Conservation (phyloP, 2,113 vertebrate genomes). For the Ranitomeya imitator region DNA sequence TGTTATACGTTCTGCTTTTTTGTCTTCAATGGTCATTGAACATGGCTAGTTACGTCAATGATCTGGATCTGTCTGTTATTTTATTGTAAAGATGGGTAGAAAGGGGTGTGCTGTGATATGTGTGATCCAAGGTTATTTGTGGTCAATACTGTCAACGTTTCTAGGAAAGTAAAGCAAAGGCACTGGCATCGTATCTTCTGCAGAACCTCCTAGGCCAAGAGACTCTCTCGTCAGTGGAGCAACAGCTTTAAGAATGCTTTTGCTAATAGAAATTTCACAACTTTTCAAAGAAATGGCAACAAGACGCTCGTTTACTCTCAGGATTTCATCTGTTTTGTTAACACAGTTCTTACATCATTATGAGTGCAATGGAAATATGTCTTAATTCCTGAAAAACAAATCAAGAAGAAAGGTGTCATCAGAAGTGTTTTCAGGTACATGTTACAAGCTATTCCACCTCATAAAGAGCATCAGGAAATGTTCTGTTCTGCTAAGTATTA, state of each 20-base stretch:
- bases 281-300: neutral
- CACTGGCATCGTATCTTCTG: constrained; percentile 17
- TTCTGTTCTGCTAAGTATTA: constrained; percentile 1
- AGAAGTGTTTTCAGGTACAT: neutral
- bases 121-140: constrained; percentile 42
- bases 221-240: neutral
- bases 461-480: neutral
- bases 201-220: neutral
- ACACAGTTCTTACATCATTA: neutral
- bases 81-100: constrained; percentile 43
- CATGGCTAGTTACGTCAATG: neutral
- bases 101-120: constrained; percentile 38
- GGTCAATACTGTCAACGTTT: constrained; percentile 32
- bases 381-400: constrained; percentile 20
- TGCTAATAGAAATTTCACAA: neutral
- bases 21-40: neutral
- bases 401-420: neutral
- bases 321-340: neutral
- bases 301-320: constrained; percentile 4
- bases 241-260: neutral
- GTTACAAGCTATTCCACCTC: neutral
- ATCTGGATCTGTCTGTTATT: constrained; percentile 22
- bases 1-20: constrained; percentile 28
- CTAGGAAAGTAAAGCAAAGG: constrained; percentile 27
- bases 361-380: neutral